These are phyloP conservation scores for Campoletis raptor DNA, from an alignment of 2,888 invertebrate species.

Conservation along the genomic window DNA sequence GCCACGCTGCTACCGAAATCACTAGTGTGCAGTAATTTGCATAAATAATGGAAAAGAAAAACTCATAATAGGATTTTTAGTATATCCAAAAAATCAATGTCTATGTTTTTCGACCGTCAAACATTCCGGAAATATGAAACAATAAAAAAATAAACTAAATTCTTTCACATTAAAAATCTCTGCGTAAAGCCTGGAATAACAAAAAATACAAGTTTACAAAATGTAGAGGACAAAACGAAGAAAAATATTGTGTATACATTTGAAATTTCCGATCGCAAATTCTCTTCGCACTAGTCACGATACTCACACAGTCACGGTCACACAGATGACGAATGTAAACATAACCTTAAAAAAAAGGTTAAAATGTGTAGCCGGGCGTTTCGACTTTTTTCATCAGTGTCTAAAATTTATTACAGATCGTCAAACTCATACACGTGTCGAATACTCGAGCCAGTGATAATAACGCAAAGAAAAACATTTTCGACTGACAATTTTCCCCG, in stretches of 20 bases:
- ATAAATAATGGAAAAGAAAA: too few species aligned
- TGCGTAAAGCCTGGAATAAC: too few species aligned
- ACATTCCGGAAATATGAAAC: too few species aligned
- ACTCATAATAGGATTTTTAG: too few species aligned
- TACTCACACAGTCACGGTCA: background rate
- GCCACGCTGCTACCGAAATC: too few species aligned
- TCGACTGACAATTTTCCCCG: slow-evolving; percentile 60
- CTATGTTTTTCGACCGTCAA: too few species aligned
- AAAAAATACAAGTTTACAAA: too few species aligned
- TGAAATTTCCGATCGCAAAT: background rate
- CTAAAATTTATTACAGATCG: slow-evolving; percentile 69
- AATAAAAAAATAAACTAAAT: too few species aligned
- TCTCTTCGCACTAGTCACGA: background rate
- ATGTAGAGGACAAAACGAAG: too few species aligned
- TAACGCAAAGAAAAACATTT: slow-evolving; percentile 64
- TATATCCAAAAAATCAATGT: too few species aligned
- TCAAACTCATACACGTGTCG: slow-evolving; percentile 63
- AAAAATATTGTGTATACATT: background rate
- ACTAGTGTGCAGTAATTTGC: too few species aligned
- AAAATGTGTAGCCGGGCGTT: slow-evolving; percentile 71
- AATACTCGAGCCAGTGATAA: slow-evolving; percentile 70
- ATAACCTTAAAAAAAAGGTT: slow-evolving; percentile 52
- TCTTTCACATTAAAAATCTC: too few species aligned
- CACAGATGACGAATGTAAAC: slow-evolving; percentile 27
- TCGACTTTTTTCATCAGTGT: slow-evolving; percentile 68